Evolutionary conservation across 2,797 vertebrate genomes (phyloP).

Genomic region (Erithacus rubecula): DNA sequence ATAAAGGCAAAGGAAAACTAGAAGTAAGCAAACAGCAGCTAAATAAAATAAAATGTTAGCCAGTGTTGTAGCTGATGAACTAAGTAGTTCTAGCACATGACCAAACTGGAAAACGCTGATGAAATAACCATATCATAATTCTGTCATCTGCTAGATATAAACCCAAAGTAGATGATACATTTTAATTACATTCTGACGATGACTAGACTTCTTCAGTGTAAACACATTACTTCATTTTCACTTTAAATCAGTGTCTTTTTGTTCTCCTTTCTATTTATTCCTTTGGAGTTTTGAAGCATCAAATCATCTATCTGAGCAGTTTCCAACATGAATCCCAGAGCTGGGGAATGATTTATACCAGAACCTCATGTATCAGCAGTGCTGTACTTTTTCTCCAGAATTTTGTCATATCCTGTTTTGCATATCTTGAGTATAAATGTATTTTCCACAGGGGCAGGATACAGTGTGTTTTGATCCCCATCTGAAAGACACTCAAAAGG

Average conservation of each 20-base stretch:
- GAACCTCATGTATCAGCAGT: conserved; percentile 50
- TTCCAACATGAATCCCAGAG: conserved; percentile 57
- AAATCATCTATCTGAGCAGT: conserved; percentile 32
- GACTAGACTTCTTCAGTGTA: not conserved
- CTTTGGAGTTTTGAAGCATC: conserved; percentile 28
- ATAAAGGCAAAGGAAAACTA: not conserved
- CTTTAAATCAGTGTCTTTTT: conserved; percentile 28
- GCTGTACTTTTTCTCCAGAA: conserved; percentile 50
- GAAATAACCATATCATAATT: not conserved
- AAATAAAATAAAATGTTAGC: not conserved
- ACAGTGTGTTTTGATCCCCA: conserved; percentile 49
- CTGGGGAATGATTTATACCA: conserved; percentile 69
- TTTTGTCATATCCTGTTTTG: conserved; percentile 74
- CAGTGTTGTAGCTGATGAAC: not conserved
- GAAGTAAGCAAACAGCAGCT: not conserved
- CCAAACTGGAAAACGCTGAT: not conserved
- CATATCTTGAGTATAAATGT: conserved; percentile 69
- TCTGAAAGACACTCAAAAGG: conserved; percentile 28
- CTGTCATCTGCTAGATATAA: not conserved
- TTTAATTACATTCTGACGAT: not conserved
- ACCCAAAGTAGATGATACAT: not conserved
- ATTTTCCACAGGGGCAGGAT: conserved; percentile 68
- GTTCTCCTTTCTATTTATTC: conserved; percentile 2
- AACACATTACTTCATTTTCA: conserved; percentile 38
- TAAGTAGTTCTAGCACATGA: not conserved